These are phyloP conservation scores for Cydia fagiglandana DNA, from an alignment of 1,140 invertebrate genomes.

Conservation along the genomic window DNA sequence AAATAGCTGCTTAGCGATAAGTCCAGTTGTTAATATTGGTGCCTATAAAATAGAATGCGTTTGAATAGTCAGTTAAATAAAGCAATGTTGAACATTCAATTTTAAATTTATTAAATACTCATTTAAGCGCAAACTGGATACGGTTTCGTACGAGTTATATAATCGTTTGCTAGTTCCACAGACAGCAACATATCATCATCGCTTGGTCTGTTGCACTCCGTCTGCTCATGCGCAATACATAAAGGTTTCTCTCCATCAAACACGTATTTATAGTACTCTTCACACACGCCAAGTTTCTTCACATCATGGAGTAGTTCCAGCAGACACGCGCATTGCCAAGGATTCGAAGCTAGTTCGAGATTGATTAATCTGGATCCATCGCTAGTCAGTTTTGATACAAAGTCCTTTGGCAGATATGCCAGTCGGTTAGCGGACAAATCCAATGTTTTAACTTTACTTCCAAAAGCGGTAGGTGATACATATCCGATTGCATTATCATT, in stretches of 20 bases:
- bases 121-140: background rate
- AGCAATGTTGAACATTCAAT: background rate
- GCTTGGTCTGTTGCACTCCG: background rate
- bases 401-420: background rate
- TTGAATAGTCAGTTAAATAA: background rate
- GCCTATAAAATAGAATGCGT: too few species aligned
- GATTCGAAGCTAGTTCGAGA: background rate
- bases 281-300: background rate
- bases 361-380: background rate
- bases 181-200: background rate
- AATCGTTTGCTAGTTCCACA: background rate
- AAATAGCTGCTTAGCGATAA: too few species aligned
- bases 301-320: background rate
- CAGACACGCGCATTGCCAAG: slow-evolving; percentile 1
- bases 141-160: background rate
- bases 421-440: background rate
- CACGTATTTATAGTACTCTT: background rate
- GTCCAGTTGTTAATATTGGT: too few species aligned
- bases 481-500: background rate
- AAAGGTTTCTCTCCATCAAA: background rate
- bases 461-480: background rate
- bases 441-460: background rate
- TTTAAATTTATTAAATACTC: background rate
- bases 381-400: background rate
- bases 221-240: background rate